Evolutionary conservation across 2,797 vertebrate genomes (phyloP), one percentile per base, ranked within the genome.

Genomic region (Triplophysa yarkandensis): DNA sequence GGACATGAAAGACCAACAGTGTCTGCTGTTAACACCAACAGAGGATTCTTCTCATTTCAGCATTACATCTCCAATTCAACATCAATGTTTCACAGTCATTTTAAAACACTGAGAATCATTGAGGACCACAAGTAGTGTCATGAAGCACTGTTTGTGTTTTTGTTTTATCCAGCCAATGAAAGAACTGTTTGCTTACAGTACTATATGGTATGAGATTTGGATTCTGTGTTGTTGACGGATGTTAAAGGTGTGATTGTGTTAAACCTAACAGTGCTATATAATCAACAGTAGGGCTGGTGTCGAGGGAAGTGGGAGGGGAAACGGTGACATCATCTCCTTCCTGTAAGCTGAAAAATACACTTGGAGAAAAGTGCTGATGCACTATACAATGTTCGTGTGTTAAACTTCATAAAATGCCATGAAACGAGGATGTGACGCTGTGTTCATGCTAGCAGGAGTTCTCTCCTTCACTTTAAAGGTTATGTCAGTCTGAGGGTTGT

Each of bases 11-110:
- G 82, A 70, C 8, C 76, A 28, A 48, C 81, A 83, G 87, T 88
- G 86, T 89, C 71, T 25, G 66, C 23, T 46, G 66, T 63, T 52
- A 75, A 61, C 6, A 27, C 77, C 83, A 83, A 88, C 82, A 89
- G 81, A 86, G 81, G 77, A 88, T 85, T 86, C 87, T 81, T 85
- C 90, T 91, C 87, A 89, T 88, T 74, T 81, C 81, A 74, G 76
- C 19, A 63, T 57, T 80, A 30, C 67, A 44, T 83, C 81, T 83
- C 39, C 67, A 73, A 81, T 69, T 79, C 75, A 68, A 67, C 68
- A 77, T 52, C 79, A 83, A 16, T 21, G 25, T 68, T 14, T 30
- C 14, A 46, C 25, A 48, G 19, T 61, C 68, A 8, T 71, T 21
- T 46, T 30, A 25, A 60, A 60, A 61, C 19, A 23, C 41, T 19